Evolutionary conservation across 1,140 invertebrate species (phyloP).

Genomic region (Bilobella aurantiaca): DNA sequence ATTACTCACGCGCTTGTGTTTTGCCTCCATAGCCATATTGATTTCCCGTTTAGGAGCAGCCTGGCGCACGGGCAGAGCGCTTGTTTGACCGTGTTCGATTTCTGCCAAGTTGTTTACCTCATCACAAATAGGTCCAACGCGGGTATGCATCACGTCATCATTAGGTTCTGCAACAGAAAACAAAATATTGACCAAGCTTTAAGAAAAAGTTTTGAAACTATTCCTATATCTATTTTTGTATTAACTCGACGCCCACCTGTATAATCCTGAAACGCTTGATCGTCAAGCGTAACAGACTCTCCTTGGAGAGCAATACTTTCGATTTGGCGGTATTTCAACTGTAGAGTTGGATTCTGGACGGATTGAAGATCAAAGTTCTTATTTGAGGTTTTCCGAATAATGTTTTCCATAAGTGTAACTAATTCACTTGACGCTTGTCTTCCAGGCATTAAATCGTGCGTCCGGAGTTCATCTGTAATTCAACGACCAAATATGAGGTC

Average conservation of each 20-base stretch:
- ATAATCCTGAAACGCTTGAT: slow-evolving; percentile 2
- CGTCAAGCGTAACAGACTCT: neutral
- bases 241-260: slow-evolving; percentile 5
- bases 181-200: neutral
- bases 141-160: slow-evolving; percentile 1
- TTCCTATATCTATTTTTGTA: neutral
- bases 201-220: neutral
- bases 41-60: neutral
- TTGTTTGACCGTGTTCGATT: neutral
- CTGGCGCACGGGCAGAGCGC: neutral
- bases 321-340: slow-evolving; percentile 1
- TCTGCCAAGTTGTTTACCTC: neutral
- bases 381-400: slow-evolving; percentile 13
- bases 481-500: too few species aligned
- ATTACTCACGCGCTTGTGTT: neutral
- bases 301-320: slow-evolving; percentile 10
- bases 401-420: slow-evolving; percentile 13
- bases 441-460: neutral
- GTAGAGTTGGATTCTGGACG: slow-evolving; percentile 12
- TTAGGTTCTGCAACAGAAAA: slow-evolving; percentile 14
- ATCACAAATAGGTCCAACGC: neutral
- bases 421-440: neutral
- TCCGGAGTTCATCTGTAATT: slow-evolving; percentile 12
- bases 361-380: slow-evolving; percentile 11
- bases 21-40: slow-evolving; percentile 1